Evolutionary conservation across 2,888 invertebrate species (phyloP).

Genomic region (Aphelenchoides bicaudatus): DNA sequence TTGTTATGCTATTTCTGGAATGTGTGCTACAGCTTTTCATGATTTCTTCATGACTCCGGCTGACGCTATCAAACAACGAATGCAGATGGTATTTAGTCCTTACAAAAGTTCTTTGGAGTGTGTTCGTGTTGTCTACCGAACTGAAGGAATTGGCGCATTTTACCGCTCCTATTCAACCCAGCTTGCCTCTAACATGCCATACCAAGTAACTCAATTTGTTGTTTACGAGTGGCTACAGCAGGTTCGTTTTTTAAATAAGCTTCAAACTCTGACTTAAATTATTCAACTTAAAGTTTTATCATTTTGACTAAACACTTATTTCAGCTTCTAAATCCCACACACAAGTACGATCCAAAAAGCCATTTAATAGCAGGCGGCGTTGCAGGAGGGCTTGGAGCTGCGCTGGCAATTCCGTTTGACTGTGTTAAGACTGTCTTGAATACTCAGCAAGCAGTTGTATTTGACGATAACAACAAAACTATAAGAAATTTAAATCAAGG

Average conservation of each 20-base stretch:
- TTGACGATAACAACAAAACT: too few relatives aligned
- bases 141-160: conserved; percentile 81
- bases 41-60: conserved; percentile 98
- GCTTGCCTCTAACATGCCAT: conserved; percentile 94
- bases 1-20: conserved; percentile 71
- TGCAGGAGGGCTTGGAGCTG: conserved; percentile 89
- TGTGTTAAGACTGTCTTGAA: conserved; percentile 84
- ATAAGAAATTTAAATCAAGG: conserved; percentile 7
- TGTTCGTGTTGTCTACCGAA: conserved; percentile 67
- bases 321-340: conserved; percentile 68
- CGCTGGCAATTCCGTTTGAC: conserved; percentile 89
- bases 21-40: conserved; percentile 86
- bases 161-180: conserved; percentile 70
- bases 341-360: conserved; percentile 80
- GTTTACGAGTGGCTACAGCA: conserved; percentile 74
- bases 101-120: conserved; percentile 83
- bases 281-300: too few relatives aligned
- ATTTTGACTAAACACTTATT: conserved; percentile 19
- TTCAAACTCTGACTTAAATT: too few relatives aligned
- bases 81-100: conserved; percentile 95
- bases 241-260: conserved; percentile 30
- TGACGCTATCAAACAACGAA: conserved; percentile 93
- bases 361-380: conserved; percentile 67
- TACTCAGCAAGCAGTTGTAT: conserved; percentile 72
- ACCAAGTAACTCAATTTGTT: conserved; percentile 88